These are phyloP conservation scores for Engystomops pustulosus DNA, from an alignment of 2,113 vertebrate species.

Conservation along the genomic window DNA sequence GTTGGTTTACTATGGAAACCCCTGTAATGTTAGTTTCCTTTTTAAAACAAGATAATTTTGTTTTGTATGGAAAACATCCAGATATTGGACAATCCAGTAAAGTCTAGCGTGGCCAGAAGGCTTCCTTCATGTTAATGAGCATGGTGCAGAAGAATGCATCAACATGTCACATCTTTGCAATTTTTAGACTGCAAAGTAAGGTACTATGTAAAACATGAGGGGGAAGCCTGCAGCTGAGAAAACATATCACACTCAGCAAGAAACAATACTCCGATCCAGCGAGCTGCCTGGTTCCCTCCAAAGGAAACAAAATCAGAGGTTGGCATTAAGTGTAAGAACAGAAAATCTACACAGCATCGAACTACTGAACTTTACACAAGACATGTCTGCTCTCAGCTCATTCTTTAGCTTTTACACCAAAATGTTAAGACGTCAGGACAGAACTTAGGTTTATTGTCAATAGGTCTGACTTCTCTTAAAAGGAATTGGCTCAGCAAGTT, in stretches of 20 bases:
- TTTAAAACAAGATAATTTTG: constrained; percentile 1
- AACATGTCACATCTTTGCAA: constrained; percentile 61
- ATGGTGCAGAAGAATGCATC: constrained; percentile 60
- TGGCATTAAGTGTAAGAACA: constrained; percentile 33
- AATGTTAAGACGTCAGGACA: neutral
- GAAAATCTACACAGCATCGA: constrained; percentile 36
- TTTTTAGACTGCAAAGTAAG: constrained; percentile 62
- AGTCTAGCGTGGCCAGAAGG: constrained; percentile 21
- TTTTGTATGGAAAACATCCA: constrained; percentile 38
- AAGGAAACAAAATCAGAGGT: constrained; percentile 62
- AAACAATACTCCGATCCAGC: constrained; percentile 29
- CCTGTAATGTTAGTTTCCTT: constrained; percentile 34
- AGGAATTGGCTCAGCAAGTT: neutral
- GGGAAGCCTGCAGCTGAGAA: constrained; percentile 64
- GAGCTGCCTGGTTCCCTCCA: constrained; percentile 46
- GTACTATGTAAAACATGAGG: constrained; percentile 47
- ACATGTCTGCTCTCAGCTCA: constrained; percentile 34
- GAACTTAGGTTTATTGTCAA: neutral
- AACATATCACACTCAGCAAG: constrained; percentile 60
- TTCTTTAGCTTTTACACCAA: constrained; percentile 55
- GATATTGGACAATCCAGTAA: constrained; percentile 11
- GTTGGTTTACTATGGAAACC: constrained; percentile 6
- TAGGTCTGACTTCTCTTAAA: neutral
- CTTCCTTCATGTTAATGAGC: constrained; percentile 48
- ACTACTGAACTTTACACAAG: constrained; percentile 28